Evolutionary conservation across 2,888 invertebrate species (phyloP).

Genomic region (Lamellibrachia columna): DNA sequence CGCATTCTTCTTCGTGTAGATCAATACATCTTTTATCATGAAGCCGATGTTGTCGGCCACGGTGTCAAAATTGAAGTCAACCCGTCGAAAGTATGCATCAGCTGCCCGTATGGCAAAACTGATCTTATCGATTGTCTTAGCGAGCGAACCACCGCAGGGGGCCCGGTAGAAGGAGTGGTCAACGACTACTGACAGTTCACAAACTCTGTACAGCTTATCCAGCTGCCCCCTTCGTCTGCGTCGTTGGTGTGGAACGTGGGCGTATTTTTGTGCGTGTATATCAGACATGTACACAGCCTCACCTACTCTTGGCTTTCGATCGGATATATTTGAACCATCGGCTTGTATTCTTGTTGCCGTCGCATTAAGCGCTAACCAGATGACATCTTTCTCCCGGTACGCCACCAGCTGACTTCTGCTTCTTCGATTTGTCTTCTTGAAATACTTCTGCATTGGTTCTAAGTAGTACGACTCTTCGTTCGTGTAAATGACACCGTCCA

Average conservation of each 20-base stretch:
- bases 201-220: not conserved
- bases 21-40: not conserved
- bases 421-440: not conserved
- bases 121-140: not conserved
- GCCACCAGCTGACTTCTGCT: not conserved
- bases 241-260: not conserved
- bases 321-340: not conserved
- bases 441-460: not conserved
- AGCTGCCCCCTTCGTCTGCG: not conserved
- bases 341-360: not conserved
- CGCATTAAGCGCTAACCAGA: not conserved
- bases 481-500: not conserved
- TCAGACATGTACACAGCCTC: not conserved
- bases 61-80: conserved; percentile 17
- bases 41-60: conserved; percentile 19
- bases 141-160: not conserved
- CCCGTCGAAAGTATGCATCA: not conserved
- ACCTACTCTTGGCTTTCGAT: not conserved
- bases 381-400: not conserved
- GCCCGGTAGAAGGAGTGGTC: conserved; percentile 19
- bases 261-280: not conserved
- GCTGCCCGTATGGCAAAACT: not conserved
- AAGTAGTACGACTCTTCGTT: not conserved
- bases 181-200: not conserved
- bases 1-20: not conserved